Evolutionary conservation across 53 echinoderm and acorn worm genomes (phyloP).

Genomic region (Zoroaster sp.): DNA sequence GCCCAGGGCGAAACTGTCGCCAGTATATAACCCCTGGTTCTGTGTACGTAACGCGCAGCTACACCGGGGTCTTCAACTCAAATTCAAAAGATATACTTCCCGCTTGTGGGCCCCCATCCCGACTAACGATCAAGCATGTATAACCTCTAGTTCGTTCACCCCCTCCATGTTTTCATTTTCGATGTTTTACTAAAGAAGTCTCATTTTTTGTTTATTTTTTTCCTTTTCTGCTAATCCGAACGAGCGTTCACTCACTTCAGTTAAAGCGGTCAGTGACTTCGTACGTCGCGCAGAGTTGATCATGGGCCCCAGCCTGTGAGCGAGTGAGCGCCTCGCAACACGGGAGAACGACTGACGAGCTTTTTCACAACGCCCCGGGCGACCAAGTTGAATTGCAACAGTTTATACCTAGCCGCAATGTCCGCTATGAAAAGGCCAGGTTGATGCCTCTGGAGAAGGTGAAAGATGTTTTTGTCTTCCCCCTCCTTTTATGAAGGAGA

Average conservation of each 20-base stretch:
- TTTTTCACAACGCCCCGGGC: conserved; percentile 27
- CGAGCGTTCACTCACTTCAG: conserved; percentile 34
- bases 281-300: neutral
- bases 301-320: conserved; percentile 20
- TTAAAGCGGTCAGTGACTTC: conserved; percentile 53
- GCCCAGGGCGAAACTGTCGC: conserved; percentile 12
- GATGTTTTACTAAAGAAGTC: neutral
- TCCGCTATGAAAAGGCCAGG: conserved; percentile 22
- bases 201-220: neutral
- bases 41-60: neutral
- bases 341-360: neutral
- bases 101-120: neutral
- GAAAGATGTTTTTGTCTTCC: conserved; percentile 18
- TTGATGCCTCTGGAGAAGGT: conserved; percentile 16
- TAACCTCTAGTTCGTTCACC: conserved; percentile 61
- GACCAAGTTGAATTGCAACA: conserved; percentile 54
- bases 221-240: neutral
- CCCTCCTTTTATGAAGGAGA: conserved; percentile 1
- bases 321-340: conserved; percentile 12
- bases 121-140: conserved; percentile 19
- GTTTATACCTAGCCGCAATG: conserved; percentile 41
- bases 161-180: conserved; percentile 43
- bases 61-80: conserved; percentile 35
- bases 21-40: conserved; percentile 9
- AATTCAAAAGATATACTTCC: conserved; percentile 42